Conservation (phyloP, 64 coral and sea anemone species). For the Stylophora pistillata region DNA sequence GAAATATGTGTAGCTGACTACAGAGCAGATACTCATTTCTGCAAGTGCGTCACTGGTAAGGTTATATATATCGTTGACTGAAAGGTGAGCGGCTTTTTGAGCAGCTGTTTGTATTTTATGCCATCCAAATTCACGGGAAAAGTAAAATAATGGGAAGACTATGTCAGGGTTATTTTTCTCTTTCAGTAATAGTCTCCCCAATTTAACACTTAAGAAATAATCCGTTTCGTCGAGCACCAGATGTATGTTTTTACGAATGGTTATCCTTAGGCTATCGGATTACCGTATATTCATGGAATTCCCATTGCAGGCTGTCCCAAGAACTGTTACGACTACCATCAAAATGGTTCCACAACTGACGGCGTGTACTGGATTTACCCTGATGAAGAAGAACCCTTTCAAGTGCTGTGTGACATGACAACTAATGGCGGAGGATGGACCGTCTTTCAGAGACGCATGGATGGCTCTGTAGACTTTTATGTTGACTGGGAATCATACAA, state of each 20-base stretch:
- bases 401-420: conserved; percentile 44
- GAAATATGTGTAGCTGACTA: conserved; percentile 18
- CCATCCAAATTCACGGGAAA: too few relatives aligned
- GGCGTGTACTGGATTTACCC: conserved; percentile 11
- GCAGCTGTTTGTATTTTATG: too few relatives aligned
- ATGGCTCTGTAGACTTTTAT: conserved; percentile 44
- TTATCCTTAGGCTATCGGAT: too few relatives aligned
- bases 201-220: too few relatives aligned
- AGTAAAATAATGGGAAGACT: too few relatives aligned
- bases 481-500: background rate
- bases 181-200: too few relatives aligned
- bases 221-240: too few relatives aligned
- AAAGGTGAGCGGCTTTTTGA: too few relatives aligned
- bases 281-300: too few relatives aligned
- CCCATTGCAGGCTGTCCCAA: too few relatives aligned
- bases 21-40: background rate
- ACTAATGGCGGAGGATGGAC: conserved; percentile 50
- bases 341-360: background rate
- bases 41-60: background rate
- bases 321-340: background rate
- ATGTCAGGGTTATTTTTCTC: too few relatives aligned
- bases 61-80: background rate
- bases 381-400: conserved; percentile 15
- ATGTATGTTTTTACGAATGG: too few relatives aligned
- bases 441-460: conserved; percentile 26